Evolutionary conservation across 2,797 vertebrate genomes (phyloP).

Genomic region (Trachurus trachurus): DNA sequence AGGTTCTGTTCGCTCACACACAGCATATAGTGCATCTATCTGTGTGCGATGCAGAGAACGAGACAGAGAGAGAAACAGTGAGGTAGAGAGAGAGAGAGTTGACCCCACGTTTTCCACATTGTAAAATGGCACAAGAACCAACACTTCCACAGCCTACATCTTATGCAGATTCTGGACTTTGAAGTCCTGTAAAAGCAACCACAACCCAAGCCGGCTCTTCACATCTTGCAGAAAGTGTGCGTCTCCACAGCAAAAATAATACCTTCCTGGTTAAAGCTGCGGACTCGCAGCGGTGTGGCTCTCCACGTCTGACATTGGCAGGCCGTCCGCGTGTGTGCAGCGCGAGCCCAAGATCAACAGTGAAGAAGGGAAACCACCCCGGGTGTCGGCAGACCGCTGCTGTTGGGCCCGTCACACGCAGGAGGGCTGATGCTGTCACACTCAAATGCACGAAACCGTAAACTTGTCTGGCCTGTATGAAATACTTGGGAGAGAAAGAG

Average conservation of each 20-base stretch:
- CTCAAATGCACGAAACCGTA: constrained; percentile 56
- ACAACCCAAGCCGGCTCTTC: constrained; percentile 25
- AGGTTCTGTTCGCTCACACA: constrained; percentile 68
- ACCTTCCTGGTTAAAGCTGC: constrained; percentile 52
- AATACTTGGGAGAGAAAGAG: constrained; percentile 33
- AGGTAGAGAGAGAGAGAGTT: constrained; percentile 2
- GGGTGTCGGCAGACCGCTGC: constrained; percentile 61
- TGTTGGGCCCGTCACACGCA: constrained; percentile 59
- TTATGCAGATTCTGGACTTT: constrained; percentile 43
- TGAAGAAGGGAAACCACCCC: constrained; percentile 67
- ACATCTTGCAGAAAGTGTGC: constrained; percentile 45
- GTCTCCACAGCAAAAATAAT: constrained; percentile 54
- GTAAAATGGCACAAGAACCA: constrained; percentile 41
- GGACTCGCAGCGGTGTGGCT: constrained; percentile 51
- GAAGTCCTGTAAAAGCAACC: constrained; percentile 44
- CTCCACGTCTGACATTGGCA: constrained; percentile 62
- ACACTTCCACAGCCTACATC: constrained; percentile 18
- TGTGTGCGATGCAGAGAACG: constrained; percentile 17
- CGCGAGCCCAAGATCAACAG: constrained; percentile 76
- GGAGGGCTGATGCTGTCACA: constrained; percentile 64
- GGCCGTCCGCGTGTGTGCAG: constrained; percentile 46
- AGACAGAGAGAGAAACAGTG: neutral
- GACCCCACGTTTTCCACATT: constrained; percentile 37
- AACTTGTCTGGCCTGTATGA: constrained; percentile 60
- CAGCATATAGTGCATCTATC: constrained; percentile 61